Percentiles rank a stretch among this genome's conserved stretches.
These are phyloP conservation scores for Palythoa grandiflora DNA, from an alignment of 92 coral and sea anemone species.

Conservation along the genomic window DNA sequence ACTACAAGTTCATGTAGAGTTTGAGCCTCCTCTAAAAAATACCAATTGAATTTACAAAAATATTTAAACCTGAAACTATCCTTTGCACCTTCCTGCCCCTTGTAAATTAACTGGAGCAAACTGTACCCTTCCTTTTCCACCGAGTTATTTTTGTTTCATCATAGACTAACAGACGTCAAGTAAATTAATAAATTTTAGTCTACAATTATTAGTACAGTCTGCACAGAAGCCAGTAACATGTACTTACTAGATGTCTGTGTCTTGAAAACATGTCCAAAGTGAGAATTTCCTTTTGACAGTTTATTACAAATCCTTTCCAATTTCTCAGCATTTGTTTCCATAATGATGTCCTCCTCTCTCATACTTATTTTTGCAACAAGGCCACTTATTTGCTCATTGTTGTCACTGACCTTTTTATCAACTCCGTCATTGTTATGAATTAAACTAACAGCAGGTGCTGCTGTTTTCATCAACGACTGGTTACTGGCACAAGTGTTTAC, in stretches of 20 bases:
- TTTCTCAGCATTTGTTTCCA: neutral
- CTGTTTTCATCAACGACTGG: neutral
- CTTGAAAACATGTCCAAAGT: constrained; percentile 9
- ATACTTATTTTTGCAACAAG: neutral
- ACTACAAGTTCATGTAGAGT: no score
- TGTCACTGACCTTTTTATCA: neutral
- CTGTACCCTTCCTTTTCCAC: no score
- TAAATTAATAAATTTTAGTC: no score
- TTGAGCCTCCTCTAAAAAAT: no score
- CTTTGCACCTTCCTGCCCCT: no score
- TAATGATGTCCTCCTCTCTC: neutral
- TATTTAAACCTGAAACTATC: no score
- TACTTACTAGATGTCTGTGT: constrained; percentile 5
- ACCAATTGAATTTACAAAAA: no score
- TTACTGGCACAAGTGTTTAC: neutral
- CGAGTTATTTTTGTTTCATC: no score
- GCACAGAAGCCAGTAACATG: neutral
- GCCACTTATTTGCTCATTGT: neutral
- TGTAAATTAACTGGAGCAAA: no score
- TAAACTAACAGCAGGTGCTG: neutral
- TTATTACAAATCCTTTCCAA: constrained; percentile 9
- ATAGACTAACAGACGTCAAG: no score
- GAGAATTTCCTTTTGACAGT: neutral
- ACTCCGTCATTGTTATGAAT: neutral
- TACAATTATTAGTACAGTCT: no score